Conservation (phyloP, 2,113 vertebrate species). For the Melanostigma gelatinosum region DNA sequence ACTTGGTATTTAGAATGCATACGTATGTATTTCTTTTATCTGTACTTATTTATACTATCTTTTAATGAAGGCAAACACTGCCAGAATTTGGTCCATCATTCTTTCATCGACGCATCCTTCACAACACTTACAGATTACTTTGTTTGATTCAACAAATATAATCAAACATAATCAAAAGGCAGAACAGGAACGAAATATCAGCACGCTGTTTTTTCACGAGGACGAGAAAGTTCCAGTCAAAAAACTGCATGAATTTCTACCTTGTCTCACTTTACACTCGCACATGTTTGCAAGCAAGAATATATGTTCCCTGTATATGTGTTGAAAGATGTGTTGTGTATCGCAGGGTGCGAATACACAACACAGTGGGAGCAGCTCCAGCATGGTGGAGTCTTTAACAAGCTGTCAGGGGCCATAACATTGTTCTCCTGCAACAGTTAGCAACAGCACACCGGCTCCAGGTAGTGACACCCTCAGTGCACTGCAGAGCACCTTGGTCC, state of each 20-base stretch:
- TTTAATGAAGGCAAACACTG: neutral
- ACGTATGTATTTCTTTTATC: neutral
- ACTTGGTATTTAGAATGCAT: neutral
- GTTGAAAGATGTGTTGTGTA: constrained; percentile 36
- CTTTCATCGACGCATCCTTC: neutral
- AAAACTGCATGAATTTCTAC: neutral
- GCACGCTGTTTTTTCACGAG: neutral
- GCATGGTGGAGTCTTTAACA: constrained; percentile 76
- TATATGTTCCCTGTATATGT: constrained; percentile 16
- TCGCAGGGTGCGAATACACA: constrained; percentile 46
- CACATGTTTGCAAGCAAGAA: constrained; percentile 15
- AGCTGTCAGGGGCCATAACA: constrained; percentile 77
- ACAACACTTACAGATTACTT: neutral
- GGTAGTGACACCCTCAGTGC: constrained; percentile 66
- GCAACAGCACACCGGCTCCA: constrained; percentile 61
- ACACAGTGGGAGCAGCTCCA: constrained; percentile 56
- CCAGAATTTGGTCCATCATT: neutral
- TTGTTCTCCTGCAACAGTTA: constrained; percentile 67
- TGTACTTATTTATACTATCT: neutral
- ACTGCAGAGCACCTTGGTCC: constrained; percentile 40
- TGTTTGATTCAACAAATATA: neutral
- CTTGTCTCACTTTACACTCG: neutral
- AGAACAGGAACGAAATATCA: neutral
- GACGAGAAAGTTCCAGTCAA: neutral
- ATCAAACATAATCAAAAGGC: constrained; percentile 1